These are phyloP conservation scores for Mythimna vitellina DNA, from an alignment of 2,888 invertebrate species.

Conservation along the genomic window DNA sequence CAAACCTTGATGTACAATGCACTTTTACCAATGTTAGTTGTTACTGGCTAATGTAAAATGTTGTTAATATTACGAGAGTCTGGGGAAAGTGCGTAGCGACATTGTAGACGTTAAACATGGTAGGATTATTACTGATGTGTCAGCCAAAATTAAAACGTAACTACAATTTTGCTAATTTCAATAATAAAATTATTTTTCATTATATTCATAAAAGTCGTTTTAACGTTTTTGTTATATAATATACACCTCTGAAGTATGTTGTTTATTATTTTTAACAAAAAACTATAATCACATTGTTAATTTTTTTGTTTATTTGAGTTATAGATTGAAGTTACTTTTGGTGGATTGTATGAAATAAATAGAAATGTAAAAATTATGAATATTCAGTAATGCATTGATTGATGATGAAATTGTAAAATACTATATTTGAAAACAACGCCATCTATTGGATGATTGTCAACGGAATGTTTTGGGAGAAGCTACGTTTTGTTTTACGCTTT, in stretches of 20 bases:
- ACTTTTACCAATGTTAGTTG: conserved; percentile 75
- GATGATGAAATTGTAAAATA: conserved; percentile 49
- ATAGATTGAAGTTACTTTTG: conserved; percentile 49
- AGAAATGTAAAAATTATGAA: conserved; percentile 35
- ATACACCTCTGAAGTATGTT: conserved; percentile 25
- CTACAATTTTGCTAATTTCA: background rate
- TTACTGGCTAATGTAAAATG: conserved; percentile 57
- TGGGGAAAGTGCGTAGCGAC: conserved; percentile 17
- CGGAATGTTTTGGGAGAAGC: conserved; percentile 73
- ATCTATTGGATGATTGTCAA: conserved; percentile 56
- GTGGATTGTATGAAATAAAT: conserved; percentile 63
- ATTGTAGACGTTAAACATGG: conserved; percentile 28
- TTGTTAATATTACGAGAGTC: conserved; percentile 38
- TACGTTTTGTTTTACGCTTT: conserved; percentile 84
- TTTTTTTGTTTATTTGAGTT: conserved; percentile 51
- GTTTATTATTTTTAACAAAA: background rate
- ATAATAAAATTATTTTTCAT: background rate
- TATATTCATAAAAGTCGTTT: background rate
- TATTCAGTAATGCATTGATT: conserved; percentile 56
- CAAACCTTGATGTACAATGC: conserved; percentile 63
- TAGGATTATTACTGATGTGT: conserved; percentile 24
- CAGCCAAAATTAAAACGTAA: background rate
- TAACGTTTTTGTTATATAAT: background rate
- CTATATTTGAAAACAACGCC: conserved; percentile 47
- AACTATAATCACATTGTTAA: conserved; percentile 38